Percentiles rank a stretch among this genome's conserved stretches.
Conservation (phyloP, 2,113 vertebrate species). For the Corythornis cristatus region DNA sequence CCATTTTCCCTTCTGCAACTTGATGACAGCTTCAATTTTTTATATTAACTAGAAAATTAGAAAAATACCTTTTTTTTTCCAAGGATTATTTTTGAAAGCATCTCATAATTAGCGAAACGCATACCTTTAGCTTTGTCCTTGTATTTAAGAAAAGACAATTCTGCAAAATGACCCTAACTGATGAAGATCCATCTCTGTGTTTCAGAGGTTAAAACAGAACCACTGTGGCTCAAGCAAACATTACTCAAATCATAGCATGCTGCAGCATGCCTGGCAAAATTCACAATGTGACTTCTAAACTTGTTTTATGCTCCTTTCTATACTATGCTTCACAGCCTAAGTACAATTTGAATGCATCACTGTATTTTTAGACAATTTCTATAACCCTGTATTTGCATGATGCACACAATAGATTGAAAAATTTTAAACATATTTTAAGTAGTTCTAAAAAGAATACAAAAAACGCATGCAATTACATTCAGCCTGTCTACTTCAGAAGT, state of each 20-base stretch:
- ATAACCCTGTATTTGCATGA: background rate
- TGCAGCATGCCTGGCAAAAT: background rate
- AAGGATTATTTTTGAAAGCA: background rate
- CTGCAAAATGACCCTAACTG: background rate
- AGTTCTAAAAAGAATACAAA: background rate
- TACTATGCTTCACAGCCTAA: background rate
- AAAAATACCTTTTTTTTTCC: background rate
- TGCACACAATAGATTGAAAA: background rate
- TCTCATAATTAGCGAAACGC: background rate
- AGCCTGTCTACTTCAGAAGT: background rate
- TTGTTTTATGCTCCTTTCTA: background rate
- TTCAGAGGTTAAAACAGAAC: constrained; percentile 5
- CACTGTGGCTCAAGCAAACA: background rate
- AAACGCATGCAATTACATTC: background rate
- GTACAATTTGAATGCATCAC: background rate
- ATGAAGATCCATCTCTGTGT: background rate
- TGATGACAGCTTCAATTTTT: background rate
- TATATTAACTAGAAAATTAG: background rate
- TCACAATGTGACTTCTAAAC: background rate
- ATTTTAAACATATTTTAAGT: background rate
- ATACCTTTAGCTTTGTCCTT: background rate
- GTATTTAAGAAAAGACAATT: background rate
- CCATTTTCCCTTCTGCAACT: background rate
- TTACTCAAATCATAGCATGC: background rate
- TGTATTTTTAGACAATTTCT: background rate